Evolutionary conservation across 2,888 invertebrate species (phyloP).

Genomic region (Agonopterix subpropinquella): DNA sequence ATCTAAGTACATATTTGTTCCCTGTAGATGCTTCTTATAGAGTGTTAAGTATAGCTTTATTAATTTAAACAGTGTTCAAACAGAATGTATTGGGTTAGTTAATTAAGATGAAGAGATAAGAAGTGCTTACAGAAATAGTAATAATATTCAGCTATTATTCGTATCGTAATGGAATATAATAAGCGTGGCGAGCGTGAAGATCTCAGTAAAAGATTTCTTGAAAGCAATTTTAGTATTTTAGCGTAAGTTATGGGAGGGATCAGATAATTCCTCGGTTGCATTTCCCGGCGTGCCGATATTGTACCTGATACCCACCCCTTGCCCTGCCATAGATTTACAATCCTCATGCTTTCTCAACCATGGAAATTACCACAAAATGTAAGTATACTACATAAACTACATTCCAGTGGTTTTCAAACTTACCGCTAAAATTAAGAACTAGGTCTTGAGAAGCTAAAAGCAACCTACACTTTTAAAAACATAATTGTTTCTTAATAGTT

Average conservation of each 20-base stretch:
- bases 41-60: slow-evolving; percentile 12
- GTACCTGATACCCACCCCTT: slow-evolving; percentile 33
- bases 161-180: slow-evolving; percentile 71
- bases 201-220: slow-evolving; percentile 63
- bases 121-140: slow-evolving; percentile 36
- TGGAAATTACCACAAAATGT: no score
- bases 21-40: no score
- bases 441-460: no score
- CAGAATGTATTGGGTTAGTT: slow-evolving; percentile 31
- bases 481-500: no score
- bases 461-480: no score
- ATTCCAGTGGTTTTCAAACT: no score
- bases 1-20: not conserved
- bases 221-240: slow-evolving; percentile 70
- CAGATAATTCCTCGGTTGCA: slow-evolving; percentile 63
- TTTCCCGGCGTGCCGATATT: slow-evolving; percentile 59
- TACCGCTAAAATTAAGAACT: no score
- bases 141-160: slow-evolving; percentile 63
- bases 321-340: not conserved
- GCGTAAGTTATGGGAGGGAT: slow-evolving; percentile 67
- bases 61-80: slow-evolving; percentile 23
- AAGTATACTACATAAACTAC: no score
- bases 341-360: no score
- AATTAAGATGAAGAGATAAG: slow-evolving; percentile 47
- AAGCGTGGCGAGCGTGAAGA: slow-evolving; percentile 68